phyloP scores from a whole-genome alignment of 2,113 vertebrate species.

The Nerophis lumbriciformis region DNA sequence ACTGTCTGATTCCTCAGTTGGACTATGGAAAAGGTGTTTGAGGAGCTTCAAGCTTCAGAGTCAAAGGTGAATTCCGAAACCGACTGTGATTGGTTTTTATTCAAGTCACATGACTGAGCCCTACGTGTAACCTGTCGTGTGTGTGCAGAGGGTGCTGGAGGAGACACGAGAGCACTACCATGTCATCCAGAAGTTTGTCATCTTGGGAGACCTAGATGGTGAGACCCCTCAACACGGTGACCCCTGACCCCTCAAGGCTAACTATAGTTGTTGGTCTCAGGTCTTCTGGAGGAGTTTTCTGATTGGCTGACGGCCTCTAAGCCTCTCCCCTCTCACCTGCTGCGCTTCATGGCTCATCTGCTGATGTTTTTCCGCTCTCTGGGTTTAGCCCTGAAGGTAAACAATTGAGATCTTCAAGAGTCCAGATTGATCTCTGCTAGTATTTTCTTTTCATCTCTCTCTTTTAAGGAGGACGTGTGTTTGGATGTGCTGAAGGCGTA shows the following conservation, averaged over 20 bases:
- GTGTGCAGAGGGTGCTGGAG: slow-evolving; percentile 83
- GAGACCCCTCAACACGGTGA: slow-evolving; percentile 13
- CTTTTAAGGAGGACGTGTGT: slow-evolving; percentile 80
- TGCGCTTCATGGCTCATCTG: slow-evolving; percentile 93
- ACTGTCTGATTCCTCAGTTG: slow-evolving; percentile 70
- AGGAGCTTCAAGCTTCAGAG: slow-evolving; percentile 92
- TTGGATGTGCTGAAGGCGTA: slow-evolving; percentile 85
- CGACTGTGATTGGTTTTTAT: background rate
- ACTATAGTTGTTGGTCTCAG: slow-evolving; percentile 54
- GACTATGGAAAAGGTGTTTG: slow-evolving; percentile 94
- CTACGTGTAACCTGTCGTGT: background rate
- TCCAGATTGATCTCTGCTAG: background rate
- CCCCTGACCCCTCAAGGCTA: background rate
- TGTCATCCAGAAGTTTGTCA: slow-evolving; percentile 92
- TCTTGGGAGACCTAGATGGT: slow-evolving; percentile 92
- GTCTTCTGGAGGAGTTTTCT: slow-evolving; percentile 88
- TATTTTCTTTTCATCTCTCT: background rate
- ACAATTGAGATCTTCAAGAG: background rate
- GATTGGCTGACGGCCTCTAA: slow-evolving; percentile 81
- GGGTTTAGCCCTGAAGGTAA: slow-evolving; percentile 88
- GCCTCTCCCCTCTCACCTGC: slow-evolving; percentile 83
- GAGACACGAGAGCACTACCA: slow-evolving; percentile 93
- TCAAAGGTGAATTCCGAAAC: slow-evolving; percentile 71
- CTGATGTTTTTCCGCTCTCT: slow-evolving; percentile 87
- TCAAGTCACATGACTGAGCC: background rate